phyloP scores from a whole-genome alignment of 2,797 vertebrate species.

The Gouania willdenowi region DNA sequence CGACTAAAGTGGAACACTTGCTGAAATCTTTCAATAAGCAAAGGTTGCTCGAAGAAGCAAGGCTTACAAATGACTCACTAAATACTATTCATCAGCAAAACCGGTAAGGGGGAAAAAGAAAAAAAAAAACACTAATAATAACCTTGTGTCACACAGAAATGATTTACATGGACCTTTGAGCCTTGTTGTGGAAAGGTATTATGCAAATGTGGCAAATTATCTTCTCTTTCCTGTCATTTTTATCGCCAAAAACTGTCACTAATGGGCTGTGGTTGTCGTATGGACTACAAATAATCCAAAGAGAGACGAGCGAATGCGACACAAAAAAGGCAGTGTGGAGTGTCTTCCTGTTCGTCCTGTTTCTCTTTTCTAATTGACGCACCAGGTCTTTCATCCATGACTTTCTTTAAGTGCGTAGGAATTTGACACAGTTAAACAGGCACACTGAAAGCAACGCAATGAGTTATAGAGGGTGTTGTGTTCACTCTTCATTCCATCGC shows the following conservation, averaged over 20 bases:
- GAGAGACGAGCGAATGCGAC: constrained; percentile 36
- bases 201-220: constrained; percentile 45
- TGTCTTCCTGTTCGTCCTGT: constrained; percentile 19
- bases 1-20: constrained; percentile 16
- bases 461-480: too few species aligned
- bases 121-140: constrained; percentile 44
- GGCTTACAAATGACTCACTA: constrained; percentile 39
- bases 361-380: constrained; percentile 29
- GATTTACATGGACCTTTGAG: constrained; percentile 44
- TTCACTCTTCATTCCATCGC: too few species aligned
- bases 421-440: too few species aligned
- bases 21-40: constrained; percentile 28
- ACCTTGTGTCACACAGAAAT: constrained; percentile 18
- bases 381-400: constrained; percentile 24
- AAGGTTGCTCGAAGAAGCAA: constrained; percentile 29
- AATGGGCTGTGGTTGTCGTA: constrained; percentile 35
- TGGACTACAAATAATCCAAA: constrained; percentile 30
- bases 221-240: constrained; percentile 31
- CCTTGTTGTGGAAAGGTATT: constrained; percentile 36
- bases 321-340: constrained; percentile 35
- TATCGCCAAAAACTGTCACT: constrained; percentile 36
- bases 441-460: too few species aligned
- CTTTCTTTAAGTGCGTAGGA: too few species aligned
- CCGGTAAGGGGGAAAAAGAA: too few species aligned
- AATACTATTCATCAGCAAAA: constrained; percentile 45